A percentile compares a stretch with the other conserved stretches of the same genome.
Evolutionary conservation across 1,140 invertebrate genomes (phyloP).

Genomic region (Zaprionus africanus): DNA sequence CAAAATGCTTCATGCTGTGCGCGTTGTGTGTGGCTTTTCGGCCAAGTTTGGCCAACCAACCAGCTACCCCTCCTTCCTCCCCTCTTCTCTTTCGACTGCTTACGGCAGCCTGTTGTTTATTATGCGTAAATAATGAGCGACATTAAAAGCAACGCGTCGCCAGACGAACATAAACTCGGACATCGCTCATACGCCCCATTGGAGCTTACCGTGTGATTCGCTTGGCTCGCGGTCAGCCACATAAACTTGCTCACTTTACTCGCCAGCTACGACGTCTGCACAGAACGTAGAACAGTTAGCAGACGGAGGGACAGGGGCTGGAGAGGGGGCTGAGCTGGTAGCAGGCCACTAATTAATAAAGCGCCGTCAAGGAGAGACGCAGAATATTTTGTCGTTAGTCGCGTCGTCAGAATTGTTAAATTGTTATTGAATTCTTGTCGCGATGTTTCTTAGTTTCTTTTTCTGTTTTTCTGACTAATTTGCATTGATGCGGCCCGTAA

Average conservation of each 20-base stretch:
- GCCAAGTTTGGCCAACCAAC: slow-evolving; percentile 6
- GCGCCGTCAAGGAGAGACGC: slow-evolving; percentile 59
- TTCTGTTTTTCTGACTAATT: slow-evolving; percentile 48
- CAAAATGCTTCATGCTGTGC: slow-evolving; percentile 49
- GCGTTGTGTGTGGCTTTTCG: slow-evolving; percentile 52
- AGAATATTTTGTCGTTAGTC: slow-evolving; percentile 27
- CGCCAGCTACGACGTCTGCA: slow-evolving; percentile 14
- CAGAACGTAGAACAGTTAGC: slow-evolving; percentile 12
- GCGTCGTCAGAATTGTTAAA: slow-evolving; percentile 22
- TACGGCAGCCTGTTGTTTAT: slow-evolving; percentile 41
- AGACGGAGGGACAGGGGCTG: neutral
- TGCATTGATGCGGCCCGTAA: slow-evolving; percentile 61
- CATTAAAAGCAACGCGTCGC: slow-evolving; percentile 55
- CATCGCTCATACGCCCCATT: slow-evolving; percentile 61
- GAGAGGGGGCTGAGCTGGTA: neutral
- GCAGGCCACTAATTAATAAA: slow-evolving; percentile 64
- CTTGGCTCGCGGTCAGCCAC: slow-evolving; percentile 43
- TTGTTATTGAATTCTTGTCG: slow-evolving; percentile 33
- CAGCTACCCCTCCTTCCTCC: neutral
- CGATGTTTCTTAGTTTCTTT: neutral
- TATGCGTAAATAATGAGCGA: slow-evolving; percentile 65
- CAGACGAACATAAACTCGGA: slow-evolving; percentile 25
- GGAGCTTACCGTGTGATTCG: slow-evolving; percentile 5
- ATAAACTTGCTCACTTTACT: slow-evolving; percentile 60
- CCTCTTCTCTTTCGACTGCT: neutral